These are phyloP conservation scores for Anguilla obscura DNA, from an alignment of 2,797 vertebrate genomes.

Conservation along the genomic window DNA sequence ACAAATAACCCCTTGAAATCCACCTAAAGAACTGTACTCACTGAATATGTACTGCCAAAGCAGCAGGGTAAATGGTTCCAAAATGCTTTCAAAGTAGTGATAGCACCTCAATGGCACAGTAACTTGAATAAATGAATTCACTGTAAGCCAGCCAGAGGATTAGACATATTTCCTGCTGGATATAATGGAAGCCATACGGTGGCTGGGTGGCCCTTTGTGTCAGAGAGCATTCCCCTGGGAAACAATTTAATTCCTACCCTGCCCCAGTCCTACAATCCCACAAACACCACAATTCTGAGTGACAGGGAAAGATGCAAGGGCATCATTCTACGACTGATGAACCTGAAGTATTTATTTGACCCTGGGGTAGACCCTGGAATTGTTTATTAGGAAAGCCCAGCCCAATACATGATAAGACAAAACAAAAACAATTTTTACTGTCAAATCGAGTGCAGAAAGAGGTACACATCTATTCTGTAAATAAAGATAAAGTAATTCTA, in stretches of 20 bases:
- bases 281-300: background rate
- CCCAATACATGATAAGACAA: slow-evolving; percentile 24
- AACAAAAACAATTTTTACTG: slow-evolving; percentile 5
- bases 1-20: background rate
- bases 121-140: background rate
- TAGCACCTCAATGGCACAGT: background rate
- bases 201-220: background rate
- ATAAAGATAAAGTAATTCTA: background rate
- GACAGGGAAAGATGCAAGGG: background rate
- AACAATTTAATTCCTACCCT: background rate
- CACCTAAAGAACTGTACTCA: background rate
- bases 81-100: background rate
- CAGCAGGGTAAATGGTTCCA: background rate
- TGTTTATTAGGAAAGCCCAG: slow-evolving; percentile 11
- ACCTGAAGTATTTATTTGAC: background rate
- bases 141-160: background rate
- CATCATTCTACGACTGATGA: background rate
- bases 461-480: background rate
- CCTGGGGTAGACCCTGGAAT: background rate
- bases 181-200: background rate
- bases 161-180: background rate
- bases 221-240: background rate
- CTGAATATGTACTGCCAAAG: background rate
- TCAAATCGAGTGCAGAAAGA: slow-evolving; percentile 25
- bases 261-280: background rate